Percentiles rank a stretch among this genome's conserved stretches.
These are phyloP conservation scores for Bombycilla garrulus DNA, from an alignment of 2,113 vertebrate species.

Conservation along the genomic window DNA sequence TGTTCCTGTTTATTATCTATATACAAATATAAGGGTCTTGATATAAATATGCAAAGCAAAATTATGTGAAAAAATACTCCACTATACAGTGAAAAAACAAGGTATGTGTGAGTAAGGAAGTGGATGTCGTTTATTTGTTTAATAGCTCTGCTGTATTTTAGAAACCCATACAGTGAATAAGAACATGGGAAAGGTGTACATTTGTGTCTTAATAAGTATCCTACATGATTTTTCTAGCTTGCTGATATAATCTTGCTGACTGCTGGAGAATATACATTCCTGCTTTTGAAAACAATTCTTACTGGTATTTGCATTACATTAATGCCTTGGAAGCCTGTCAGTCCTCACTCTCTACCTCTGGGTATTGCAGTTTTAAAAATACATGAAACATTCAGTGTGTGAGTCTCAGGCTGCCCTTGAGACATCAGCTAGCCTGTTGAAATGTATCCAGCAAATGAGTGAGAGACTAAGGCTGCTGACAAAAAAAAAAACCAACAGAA, in stretches of 20 bases:
- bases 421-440: background rate
- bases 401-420: background rate
- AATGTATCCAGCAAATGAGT: background rate
- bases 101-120: background rate
- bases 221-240: background rate
- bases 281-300: background rate
- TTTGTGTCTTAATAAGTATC: background rate
- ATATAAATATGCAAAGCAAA: background rate
- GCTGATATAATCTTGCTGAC: background rate
- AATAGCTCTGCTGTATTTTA: background rate
- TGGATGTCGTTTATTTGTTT: background rate
- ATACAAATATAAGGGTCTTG: background rate
- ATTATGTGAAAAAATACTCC: background rate
- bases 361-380: background rate
- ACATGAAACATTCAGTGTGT: background rate
- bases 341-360: background rate
- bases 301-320: background rate
- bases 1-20: background rate
- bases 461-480: background rate
- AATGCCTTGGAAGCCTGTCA: background rate
- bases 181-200: background rate
- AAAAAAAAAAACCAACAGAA: background rate
- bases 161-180: background rate
- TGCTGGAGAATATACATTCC: background rate
- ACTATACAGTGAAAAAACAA: background rate